These are phyloP conservation scores for Trididemnum miniatum DNA, from an alignment of 23 tunicate genomes.

Conservation along the genomic window DNA sequence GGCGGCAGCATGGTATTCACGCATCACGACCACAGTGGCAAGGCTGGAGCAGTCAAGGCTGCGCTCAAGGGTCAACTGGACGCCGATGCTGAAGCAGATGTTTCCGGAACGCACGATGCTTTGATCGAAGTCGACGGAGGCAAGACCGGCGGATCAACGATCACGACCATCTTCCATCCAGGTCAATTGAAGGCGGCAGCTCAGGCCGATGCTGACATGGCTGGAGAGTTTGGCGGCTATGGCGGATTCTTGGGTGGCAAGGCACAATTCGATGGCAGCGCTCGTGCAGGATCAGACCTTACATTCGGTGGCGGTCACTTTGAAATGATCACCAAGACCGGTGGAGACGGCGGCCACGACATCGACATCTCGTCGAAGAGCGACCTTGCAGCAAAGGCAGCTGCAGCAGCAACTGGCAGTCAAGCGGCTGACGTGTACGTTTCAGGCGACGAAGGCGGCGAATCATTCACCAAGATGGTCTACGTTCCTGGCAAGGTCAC, in stretches of 20 bases:
- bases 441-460: neutral
- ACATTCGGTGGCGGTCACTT: conserved; percentile 13
- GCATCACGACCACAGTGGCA: neutral
- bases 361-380: conserved; percentile 4
- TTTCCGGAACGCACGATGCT: conserved; percentile 2
- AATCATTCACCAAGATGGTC: neutral
- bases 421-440: neutral
- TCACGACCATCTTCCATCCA: neutral
- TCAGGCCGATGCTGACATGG: neutral
- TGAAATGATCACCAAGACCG: conserved; percentile 15
- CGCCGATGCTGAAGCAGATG: neutral
- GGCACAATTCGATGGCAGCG: neutral
- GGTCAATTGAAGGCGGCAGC: conserved; percentile 6
- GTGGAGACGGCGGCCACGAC: neutral
- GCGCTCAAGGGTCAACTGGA: neutral
- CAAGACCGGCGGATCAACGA: neutral
- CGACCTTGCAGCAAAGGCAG: conserved; percentile 6
- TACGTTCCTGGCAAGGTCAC: neutral
- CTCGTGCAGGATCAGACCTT: neutral
- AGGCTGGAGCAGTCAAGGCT: neutral
- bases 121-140: neutral
- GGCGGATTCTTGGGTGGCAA: conserved; percentile 4
- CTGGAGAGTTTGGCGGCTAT: neutral
- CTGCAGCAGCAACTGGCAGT: conserved; percentile 5
- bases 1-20: neutral